Percentiles rank a stretch among this genome's conserved stretches.
Conservation (phyloP, 2,113 vertebrate genomes). For the Ploceus nigricollis region DNA sequence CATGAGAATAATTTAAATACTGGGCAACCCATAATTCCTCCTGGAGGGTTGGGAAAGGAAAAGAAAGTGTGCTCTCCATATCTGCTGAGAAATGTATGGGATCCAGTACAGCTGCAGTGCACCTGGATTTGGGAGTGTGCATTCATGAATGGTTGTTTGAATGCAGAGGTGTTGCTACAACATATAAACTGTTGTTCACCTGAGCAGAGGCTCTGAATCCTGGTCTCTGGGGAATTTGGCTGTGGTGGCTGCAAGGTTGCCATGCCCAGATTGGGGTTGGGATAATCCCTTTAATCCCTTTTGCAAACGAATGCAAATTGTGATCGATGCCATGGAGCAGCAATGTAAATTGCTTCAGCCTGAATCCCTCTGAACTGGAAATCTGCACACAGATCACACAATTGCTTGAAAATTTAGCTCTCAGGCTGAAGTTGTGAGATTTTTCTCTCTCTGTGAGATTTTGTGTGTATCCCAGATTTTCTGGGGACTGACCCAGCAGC, state of each 20-base stretch:
- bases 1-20: not conserved
- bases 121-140: not conserved
- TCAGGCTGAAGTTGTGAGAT: not conserved
- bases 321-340: not conserved
- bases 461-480: not conserved
- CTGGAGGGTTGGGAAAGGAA: not conserved
- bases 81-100: not conserved
- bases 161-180: not conserved
- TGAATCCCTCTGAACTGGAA: not conserved
- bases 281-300: conserved; percentile 16
- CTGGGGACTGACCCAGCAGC: not conserved
- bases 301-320: not conserved
- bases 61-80: not conserved
- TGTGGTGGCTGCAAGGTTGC: not conserved
- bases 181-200: not conserved
- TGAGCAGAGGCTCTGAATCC: not conserved
- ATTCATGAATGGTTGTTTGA: not conserved
- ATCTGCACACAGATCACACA: not conserved
- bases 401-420: not conserved
- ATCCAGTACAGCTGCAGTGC: not conserved
- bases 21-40: not conserved
- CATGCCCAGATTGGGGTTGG: not conserved
- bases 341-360: not conserved
- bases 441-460: not conserved
- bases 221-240: not conserved